phyloP scores from a whole-genome alignment of 2,888 invertebrate species.

The Antheraea assamensis region DNA sequence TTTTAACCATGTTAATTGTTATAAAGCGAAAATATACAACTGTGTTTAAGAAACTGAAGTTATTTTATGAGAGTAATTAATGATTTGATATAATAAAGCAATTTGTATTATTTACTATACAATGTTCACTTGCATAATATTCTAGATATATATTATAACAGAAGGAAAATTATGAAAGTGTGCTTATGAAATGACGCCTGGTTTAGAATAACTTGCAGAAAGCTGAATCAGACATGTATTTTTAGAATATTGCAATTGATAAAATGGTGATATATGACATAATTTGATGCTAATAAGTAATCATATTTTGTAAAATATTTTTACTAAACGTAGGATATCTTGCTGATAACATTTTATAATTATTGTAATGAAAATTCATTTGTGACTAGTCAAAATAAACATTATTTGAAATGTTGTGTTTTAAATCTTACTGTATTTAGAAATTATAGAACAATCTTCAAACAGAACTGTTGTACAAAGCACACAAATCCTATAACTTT shows the following conservation, averaged over 20 bases:
- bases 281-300: background rate
- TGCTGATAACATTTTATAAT: conserved; percentile 7
- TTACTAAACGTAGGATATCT: background rate
- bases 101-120: background rate
- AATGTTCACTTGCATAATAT: background rate
- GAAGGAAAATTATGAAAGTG: background rate
- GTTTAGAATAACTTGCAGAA: background rate
- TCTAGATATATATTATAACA: background rate
- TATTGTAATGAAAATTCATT: conserved; percentile 44
- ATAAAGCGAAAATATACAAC: background rate
- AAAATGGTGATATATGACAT: background rate
- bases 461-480: no score
- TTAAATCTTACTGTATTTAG: background rate
- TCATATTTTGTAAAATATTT: conserved; percentile 2
- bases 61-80: background rate
- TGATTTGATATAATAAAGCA: no score
- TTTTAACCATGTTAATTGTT: background rate
- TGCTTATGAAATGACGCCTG: no score
- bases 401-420: conserved; percentile 13
- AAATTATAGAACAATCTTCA: background rate
- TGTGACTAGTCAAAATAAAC: conserved; percentile 70
- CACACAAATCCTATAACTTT: no score
- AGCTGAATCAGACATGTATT: background rate
- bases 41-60: background rate
- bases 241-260: background rate